Conservation (phyloP, 2,888 invertebrate species). For the Eupithecia subfuscata region DNA sequence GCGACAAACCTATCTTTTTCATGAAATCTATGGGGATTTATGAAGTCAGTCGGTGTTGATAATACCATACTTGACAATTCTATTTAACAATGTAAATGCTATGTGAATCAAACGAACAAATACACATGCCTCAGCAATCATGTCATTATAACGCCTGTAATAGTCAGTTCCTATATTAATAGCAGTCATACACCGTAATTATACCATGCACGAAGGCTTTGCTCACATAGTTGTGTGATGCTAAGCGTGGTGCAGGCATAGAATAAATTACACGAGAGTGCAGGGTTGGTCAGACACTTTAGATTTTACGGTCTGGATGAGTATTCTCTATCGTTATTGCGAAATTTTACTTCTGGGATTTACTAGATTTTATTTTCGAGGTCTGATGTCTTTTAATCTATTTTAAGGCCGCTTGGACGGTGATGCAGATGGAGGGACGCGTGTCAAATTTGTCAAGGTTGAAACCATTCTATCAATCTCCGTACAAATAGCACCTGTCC, state of each 20-base stretch:
- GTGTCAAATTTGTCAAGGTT: too few species aligned
- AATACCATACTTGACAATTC: background rate
- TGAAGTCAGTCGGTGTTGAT: background rate
- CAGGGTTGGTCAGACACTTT: conserved; percentile 17
- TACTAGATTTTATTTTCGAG: background rate
- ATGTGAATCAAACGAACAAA: conserved; percentile 51
- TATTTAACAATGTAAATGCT: conserved; percentile 24
- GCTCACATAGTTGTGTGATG: conserved; percentile 27
- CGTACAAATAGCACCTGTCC: too few species aligned
- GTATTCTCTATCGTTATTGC: conserved; percentile 20
- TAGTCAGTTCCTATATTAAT: conserved; percentile 37
- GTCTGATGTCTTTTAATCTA: conserved; percentile 20
- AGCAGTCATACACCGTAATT: conserved; percentile 24
- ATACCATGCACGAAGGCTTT: conserved; percentile 16
- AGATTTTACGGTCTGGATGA: conserved; percentile 20
- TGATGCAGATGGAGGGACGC: too few species aligned
- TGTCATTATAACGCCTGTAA: conserved; percentile 58
- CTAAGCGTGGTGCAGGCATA: conserved; percentile 13
- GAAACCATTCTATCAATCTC: too few species aligned
- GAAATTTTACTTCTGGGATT: conserved; percentile 22
- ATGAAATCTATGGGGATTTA: too few species aligned
- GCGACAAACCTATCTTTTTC: too few species aligned
- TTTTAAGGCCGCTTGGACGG: background rate
- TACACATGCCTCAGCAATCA: conserved; percentile 49
- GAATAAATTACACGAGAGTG: conserved; percentile 14